Percentiles rank a stretch among this genome's conserved stretches.
phyloP scores from a whole-genome alignment of 2,888 invertebrate species.

The Tinea pellionella region DNA sequence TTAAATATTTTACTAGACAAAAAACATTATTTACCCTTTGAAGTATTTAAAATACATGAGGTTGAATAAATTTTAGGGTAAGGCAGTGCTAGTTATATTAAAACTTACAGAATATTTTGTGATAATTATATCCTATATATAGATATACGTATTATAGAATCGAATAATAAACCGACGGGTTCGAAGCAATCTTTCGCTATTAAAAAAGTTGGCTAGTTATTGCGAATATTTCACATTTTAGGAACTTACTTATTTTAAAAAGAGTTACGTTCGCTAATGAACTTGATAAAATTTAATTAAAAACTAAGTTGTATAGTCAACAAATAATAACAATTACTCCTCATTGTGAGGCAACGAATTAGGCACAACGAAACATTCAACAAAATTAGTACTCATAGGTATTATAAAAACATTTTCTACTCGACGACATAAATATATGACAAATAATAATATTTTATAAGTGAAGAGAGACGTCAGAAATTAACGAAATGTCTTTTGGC shows the following conservation, averaged over 20 bases:
- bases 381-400: neutral
- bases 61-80: too few relatives aligned
- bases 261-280: neutral
- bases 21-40: too few relatives aligned
- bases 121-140: too few relatives aligned
- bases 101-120: too few relatives aligned
- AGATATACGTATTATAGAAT: too few relatives aligned
- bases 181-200: too few relatives aligned
- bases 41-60: too few relatives aligned
- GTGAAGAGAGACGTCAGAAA: neutral
- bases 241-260: neutral
- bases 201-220: too few relatives aligned
- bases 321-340: neutral
- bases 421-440: neutral
- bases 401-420: too few relatives aligned
- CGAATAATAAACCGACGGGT: too few relatives aligned
- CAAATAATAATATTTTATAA: neutral
- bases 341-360: conserved; percentile 2
- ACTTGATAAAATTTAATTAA: neutral
- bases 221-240: neutral
- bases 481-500: neutral
- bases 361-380: neutral
- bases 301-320: neutral
- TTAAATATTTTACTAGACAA: neutral
- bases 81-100: too few relatives aligned